A percentile compares a stretch with the other conserved stretches of the same genome.
These are phyloP conservation scores for Marasmarcha lunaedactyla DNA, from an alignment of 2,888 invertebrate species.

Conservation along the genomic window DNA sequence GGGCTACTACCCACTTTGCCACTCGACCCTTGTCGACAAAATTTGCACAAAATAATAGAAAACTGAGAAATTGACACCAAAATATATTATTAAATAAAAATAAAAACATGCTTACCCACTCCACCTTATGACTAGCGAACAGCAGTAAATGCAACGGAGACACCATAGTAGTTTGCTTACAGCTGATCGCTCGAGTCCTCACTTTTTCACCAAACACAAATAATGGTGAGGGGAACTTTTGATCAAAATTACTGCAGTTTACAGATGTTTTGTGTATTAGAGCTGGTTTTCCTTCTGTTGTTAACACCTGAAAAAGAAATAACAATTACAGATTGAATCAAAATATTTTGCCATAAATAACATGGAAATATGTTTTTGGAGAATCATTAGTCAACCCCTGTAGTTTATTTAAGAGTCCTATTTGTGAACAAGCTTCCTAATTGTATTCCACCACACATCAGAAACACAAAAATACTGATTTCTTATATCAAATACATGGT, in stretches of 20 bases:
- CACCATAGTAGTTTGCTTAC: slow-evolving; percentile 95
- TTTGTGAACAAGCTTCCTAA: no score
- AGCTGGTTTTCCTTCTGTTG: slow-evolving; percentile 94
- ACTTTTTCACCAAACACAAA: slow-evolving; percentile 99
- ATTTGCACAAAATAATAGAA: no score
- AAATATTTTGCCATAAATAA: not conserved
- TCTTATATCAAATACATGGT: no score
- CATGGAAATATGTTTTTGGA: not conserved
- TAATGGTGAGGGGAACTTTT: slow-evolving; percentile 91
- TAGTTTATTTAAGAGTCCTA: no score
- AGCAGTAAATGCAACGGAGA: slow-evolving; percentile 92
- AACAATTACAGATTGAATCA: not conserved
- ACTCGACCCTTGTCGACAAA: no score
- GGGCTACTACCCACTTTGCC: no score
- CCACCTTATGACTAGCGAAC: slow-evolving; percentile 91
- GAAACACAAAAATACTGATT: no score
- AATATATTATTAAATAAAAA: not conserved
- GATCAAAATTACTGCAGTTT: slow-evolving; percentile 87
- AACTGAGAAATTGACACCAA: no score
- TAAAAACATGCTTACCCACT: slow-evolving; percentile 60
- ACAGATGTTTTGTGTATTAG: slow-evolving; percentile 97
- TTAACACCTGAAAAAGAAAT: slow-evolving; percentile 74
- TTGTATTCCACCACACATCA: no score
- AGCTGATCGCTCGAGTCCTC: slow-evolving; percentile 93
- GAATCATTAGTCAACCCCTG: not conserved